Evolutionary conservation across 2,797 vertebrate genomes (phyloP).

Genomic region (Lutra lutra): DNA sequence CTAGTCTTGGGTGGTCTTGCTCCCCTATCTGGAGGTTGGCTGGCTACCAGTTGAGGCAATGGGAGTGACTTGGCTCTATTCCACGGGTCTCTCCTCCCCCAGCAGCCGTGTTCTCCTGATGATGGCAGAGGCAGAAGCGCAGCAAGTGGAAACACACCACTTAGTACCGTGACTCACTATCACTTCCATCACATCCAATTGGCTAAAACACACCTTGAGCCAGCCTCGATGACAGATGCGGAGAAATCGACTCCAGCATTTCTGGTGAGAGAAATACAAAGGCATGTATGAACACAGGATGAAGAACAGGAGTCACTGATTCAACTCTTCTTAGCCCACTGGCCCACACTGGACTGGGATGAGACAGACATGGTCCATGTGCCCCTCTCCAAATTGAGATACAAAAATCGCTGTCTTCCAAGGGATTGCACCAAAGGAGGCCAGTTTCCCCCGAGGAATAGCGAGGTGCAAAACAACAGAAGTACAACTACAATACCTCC

Average conservation of each 20-base stretch:
- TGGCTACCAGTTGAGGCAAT: neutral
- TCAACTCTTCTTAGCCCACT: too few species aligned
- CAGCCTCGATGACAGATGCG: rapidly evolving
- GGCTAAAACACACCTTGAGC: neutral
- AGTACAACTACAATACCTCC: neutral
- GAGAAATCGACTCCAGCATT: neutral
- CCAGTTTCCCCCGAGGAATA: neutral
- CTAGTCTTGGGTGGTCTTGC: neutral
- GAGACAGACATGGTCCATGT: rapidly evolving
- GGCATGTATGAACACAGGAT: rapidly evolving
- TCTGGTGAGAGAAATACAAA: neutral
- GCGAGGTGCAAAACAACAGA: neutral
- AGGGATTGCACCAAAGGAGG: neutral
- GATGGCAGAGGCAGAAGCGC: neutral
- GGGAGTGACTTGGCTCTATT: neutral
- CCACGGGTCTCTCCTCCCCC: rapidly evolving
- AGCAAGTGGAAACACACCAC: neutral
- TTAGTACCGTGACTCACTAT: neutral
- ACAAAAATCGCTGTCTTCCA: neutral
- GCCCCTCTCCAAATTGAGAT: neutral
- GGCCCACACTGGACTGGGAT: too few species aligned
- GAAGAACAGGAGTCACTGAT: rapidly evolving
- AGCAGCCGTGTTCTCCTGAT: neutral
- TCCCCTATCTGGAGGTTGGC: neutral
- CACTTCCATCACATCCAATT: neutral